Percentiles rank a stretch among this genome's conserved stretches.
Conservation (phyloP, 2,888 invertebrate species). For the Pristionchus arcanus region DNA sequence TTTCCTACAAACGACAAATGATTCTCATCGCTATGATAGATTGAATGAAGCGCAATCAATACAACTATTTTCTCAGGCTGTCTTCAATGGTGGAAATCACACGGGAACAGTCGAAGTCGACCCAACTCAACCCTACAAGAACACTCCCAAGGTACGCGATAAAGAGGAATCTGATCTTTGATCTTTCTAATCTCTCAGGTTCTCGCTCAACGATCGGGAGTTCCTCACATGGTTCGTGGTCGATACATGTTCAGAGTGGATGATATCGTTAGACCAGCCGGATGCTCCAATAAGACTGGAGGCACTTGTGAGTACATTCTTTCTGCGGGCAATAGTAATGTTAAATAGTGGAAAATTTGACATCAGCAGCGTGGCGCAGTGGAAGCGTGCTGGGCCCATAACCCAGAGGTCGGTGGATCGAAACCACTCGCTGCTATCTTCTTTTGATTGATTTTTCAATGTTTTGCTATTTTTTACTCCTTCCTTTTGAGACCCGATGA, state of each 20-base stretch:
- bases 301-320: conserved; percentile 75
- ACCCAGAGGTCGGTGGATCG: conserved; percentile 90
- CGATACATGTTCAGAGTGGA: conserved; percentile 95
- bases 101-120: conserved; percentile 78
- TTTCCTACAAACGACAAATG: neutral
- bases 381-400: conserved; percentile 89
- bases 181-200: conserved; percentile 56
- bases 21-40: neutral
- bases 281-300: conserved; percentile 84
- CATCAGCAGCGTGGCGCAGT: conserved; percentile 69
- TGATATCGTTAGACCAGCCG: conserved; percentile 93
- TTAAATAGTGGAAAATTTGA: neutral
- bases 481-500: conserved; percentile 72
- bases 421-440: conserved; percentile 77
- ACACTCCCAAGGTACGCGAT: conserved; percentile 72
- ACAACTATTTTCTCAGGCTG: conserved; percentile 63
- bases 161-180: conserved; percentile 45
- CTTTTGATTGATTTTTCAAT: neutral
- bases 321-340: no score
- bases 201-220: conserved; percentile 76
- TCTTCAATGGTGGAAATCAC: conserved; percentile 79
- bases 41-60: neutral
- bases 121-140: conserved; percentile 76
- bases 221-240: conserved; percentile 82
- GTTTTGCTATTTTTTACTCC: neutral